Percentiles rank a stretch among this genome's conserved stretches.
phyloP scores from a whole-genome alignment of 2,888 invertebrate genomes.

The Zonitis immaculata region DNA sequence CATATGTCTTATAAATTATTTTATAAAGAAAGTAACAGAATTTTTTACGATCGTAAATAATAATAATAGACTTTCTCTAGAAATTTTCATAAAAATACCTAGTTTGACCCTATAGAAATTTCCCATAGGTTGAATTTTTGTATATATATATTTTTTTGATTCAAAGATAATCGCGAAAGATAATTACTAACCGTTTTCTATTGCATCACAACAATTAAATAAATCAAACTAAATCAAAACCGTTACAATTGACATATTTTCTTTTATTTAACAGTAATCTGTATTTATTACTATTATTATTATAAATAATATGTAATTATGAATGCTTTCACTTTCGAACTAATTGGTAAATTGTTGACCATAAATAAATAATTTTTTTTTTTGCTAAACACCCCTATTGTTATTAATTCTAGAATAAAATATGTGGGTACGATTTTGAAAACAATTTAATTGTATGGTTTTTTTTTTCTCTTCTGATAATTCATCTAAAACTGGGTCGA shows the following conservation, averaged over 20 bases:
- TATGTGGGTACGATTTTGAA: background rate
- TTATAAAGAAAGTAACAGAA: conserved; percentile 5
- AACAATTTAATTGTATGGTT: background rate
- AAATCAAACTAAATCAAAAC: conserved; percentile 4
- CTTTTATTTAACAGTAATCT: background rate
- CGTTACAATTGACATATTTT: conserved; percentile 13
- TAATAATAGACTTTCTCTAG: conserved; percentile 16
- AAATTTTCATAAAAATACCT: conserved; percentile 4
- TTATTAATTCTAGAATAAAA: background rate
- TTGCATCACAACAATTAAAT: conserved; percentile 5
- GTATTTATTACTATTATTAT: background rate
- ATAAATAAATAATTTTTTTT: background rate
- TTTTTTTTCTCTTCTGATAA: background rate
- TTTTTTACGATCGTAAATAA: conserved; percentile 9
- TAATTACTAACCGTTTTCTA: background rate
- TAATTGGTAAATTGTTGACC: background rate
- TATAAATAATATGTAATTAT: background rate
- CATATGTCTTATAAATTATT: background rate
- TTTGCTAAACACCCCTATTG: background rate
- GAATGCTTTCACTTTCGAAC: background rate
- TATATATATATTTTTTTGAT: no score
- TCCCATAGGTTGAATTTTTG: conserved; percentile 1
- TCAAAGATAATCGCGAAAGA: no score
- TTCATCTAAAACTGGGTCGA: background rate
- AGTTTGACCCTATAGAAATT: conserved; percentile 2